phyloP scores from a whole-genome alignment of 2,113 vertebrate species.

The Formicarius rufipectus region DNA sequence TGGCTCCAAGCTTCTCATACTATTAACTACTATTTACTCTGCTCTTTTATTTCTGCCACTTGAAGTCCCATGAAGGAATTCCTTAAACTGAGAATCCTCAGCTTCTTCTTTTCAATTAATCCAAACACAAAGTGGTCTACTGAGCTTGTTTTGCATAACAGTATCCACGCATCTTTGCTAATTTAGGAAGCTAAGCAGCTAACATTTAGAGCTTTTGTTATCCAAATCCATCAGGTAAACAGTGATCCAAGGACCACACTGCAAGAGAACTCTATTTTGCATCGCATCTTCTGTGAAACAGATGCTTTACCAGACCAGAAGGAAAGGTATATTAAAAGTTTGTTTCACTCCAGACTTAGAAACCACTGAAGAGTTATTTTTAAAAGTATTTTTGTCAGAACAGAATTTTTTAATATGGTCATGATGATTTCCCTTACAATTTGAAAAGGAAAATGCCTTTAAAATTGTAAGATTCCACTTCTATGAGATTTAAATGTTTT shows the following conservation, averaged over 20 bases:
- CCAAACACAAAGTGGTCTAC: background rate
- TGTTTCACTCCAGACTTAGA: background rate
- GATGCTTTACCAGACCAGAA: background rate
- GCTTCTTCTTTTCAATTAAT: background rate
- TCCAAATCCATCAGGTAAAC: background rate
- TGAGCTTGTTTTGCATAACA: background rate
- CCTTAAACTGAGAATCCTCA: background rate
- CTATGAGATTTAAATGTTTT: background rate
- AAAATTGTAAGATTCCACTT: background rate
- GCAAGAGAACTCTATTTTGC: background rate
- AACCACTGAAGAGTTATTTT: background rate
- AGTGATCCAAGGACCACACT: background rate
- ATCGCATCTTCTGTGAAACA: background rate
- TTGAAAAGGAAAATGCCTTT: background rate
- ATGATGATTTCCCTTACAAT: background rate
- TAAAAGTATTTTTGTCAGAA: background rate
- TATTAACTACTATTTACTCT: background rate
- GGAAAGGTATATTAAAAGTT: background rate
- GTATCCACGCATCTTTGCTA: background rate
- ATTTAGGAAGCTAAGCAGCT: background rate
- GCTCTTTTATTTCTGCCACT: background rate
- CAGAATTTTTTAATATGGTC: background rate
- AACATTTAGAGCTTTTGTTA: background rate
- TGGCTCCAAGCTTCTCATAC: background rate
- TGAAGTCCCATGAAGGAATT: background rate